Percentiles rank a stretch among this genome's conserved stretches.
Conservation (phyloP, 2,113 vertebrate genomes). For the Aviceda subcristata region DNA sequence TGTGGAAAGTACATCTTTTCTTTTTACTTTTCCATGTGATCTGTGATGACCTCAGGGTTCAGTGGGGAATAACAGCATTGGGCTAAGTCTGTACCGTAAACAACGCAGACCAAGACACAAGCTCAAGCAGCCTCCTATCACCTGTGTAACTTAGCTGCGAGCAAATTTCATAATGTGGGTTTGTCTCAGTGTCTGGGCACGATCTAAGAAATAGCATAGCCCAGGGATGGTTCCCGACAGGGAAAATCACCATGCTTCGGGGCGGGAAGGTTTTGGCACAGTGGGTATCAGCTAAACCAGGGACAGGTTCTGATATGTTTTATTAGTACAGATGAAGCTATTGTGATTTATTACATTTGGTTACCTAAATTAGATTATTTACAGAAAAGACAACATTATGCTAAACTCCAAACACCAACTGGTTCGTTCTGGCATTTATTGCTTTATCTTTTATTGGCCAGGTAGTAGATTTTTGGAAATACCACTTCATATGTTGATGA, state of each 20-base stretch:
- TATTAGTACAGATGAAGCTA: background rate
- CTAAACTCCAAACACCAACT: background rate
- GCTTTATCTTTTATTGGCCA: background rate
- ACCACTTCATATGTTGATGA: background rate
- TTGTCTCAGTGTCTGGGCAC: background rate
- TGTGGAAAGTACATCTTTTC: too few relatives aligned
- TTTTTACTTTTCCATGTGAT: background rate
- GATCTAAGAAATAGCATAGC: background rate
- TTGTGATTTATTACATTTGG: background rate
- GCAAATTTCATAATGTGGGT: background rate
- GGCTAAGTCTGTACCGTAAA: background rate
- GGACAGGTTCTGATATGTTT: background rate
- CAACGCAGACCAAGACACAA: background rate
- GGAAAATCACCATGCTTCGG: background rate
- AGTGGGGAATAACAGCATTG: background rate
- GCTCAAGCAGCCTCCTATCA: background rate
- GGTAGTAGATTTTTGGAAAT: background rate
- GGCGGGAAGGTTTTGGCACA: background rate
- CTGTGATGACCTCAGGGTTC: background rate
- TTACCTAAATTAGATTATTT: background rate
- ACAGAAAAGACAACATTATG: background rate
- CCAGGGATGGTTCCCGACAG: background rate
- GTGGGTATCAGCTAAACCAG: background rate
- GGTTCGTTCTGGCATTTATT: background rate
- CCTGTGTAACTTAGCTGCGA: background rate